Base-by-base conservation (phyloP, 2,888 invertebrate genomes). In the Ophraella communa region DNA sequence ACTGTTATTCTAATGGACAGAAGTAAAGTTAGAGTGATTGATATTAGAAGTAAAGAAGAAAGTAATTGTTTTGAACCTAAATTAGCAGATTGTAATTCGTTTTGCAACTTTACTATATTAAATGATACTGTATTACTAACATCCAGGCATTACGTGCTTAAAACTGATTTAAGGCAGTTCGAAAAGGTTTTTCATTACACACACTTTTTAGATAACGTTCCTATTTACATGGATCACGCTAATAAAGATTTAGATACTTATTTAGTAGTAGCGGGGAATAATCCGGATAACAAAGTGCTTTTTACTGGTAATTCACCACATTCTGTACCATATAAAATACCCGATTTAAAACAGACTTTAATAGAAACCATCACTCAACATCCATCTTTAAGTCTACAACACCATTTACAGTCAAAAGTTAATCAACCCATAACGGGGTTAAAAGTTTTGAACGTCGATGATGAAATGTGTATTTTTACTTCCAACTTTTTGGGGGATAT, bases 401-500 rank as follows among this genome's bases (percentile, higher is more conserved):
- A 67, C 18, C 35, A 68, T 21, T 55, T 75, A 10, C 51, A 69
- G 4, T 51, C 71, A 17, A 66, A 72, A 58, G 11, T 76, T 7
- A 35, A 63, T 23, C 71, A 67, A 53, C 67, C 71, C 1, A 44
- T 68, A 21, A 70, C 71, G 23, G 77, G 77, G 5, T 21, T 75
- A 14, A 77, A 74, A 64, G 45, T 75, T n/a, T 14, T 71, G 35
- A 68, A 68, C 33, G 23, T 68, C 35, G 35, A 71, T 45, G 49
- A 65, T 42, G 60, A 69, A 49, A 21, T 73, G 47, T 65, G 39
- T 59, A 65, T 75, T 39, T 75, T 69, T 58, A 66, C 66, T 23
- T 54, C 65, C 10, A 76, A 74, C 58, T 68, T 54, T 47, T 45
- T 74, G 5, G 77, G 77, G 4, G 75, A 76, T 52, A 62, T 76